Evolutionary conservation across 2,797 vertebrate species (phyloP), one percentile per base, ranked within the genome.

Genomic region (Masticophis lateralis): DNA sequence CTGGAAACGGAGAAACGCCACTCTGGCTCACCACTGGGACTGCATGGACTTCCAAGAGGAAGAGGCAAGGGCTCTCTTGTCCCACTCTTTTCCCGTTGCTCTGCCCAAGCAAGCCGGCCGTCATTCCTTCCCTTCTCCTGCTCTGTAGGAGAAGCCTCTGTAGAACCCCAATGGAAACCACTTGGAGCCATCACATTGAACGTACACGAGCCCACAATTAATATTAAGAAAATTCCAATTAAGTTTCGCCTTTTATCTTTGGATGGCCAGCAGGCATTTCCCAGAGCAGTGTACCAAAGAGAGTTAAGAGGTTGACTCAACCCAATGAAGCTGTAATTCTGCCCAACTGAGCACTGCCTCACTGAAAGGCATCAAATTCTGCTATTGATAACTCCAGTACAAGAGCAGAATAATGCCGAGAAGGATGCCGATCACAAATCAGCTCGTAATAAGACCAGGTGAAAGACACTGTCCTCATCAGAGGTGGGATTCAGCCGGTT

Each of bases 31-130:
- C 95, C 98, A 98, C 96, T 98, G 98, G 98, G 97, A 98, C 97
- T 98, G 98, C 95, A 98, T 98, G 97, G 97, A 98, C 94, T 98
- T 98, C 96, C 98, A 98, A 6, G 98, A 98, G 93, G 98, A 98
- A 57, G 98, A 98, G 97, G 98, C 98, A 88, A 93, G 11, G 0
- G 4, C 25, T 53, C 25, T 53, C 2, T 10, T 1, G 22, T 2
- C 8, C 74, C 74, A 10, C 3, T 22, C 8, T 8, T 20, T 37
- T 8, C 32, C 32, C 14, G 2, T 14, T 2, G n/a, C 66, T 32
- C 66, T 32, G 14, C 66, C 66, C 66, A 18, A 6, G 66, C 66
- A 7, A 18, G n/a, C n/a, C 0, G 2, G 51, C 0, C 9, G 9
- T 53, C 51, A 53, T 53, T 53, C 51, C 51, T 10, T 53, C 51